A percentile compares a stretch with the other conserved stretches of the same genome.
phyloP scores from a whole-genome alignment of 2,888 invertebrate genomes.

The Oscheius sp. region DNA sequence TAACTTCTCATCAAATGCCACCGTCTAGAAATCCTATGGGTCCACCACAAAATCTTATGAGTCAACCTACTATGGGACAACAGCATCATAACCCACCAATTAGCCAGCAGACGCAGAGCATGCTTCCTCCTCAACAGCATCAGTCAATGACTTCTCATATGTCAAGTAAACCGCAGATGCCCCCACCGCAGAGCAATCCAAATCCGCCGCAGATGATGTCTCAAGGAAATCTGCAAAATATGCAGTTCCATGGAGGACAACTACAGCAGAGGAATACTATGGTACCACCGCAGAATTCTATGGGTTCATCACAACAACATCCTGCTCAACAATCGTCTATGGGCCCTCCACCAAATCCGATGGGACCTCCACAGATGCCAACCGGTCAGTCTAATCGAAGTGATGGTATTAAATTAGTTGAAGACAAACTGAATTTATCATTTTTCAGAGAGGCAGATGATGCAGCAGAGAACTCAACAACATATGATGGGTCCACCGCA shows the following conservation, averaged over 20 bases:
- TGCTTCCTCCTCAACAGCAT: slow-evolving; percentile 13
- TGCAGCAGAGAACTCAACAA: neutral
- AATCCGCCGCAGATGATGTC: neutral
- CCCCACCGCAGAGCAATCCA: neutral
- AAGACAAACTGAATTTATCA: too few species aligned
- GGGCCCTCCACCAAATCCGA: neutral
- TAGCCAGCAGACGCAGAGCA: slow-evolving; percentile 6
- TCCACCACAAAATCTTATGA: too few species aligned
- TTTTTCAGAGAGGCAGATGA: too few species aligned
- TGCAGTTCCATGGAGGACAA: neutral
- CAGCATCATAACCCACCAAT: slow-evolving; percentile 12
- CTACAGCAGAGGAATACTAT: neutral
- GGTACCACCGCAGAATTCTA: neutral
- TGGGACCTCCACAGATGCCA: neutral
- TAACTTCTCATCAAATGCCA: too few species aligned
- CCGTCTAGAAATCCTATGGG: too few species aligned
- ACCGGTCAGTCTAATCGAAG: too few species aligned
- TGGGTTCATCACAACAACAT: too few species aligned
- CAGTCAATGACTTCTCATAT: slow-evolving; percentile 12
- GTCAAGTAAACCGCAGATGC: slow-evolving; percentile 2
- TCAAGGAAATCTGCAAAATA: neutral
- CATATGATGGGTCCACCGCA: neutral
- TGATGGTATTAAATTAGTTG: too few species aligned
- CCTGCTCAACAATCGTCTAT: neutral
- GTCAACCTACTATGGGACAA: slow-evolving; percentile 3